Conservation (phyloP, 2,888 invertebrate species). For the Chrysomela aeneicollis region DNA sequence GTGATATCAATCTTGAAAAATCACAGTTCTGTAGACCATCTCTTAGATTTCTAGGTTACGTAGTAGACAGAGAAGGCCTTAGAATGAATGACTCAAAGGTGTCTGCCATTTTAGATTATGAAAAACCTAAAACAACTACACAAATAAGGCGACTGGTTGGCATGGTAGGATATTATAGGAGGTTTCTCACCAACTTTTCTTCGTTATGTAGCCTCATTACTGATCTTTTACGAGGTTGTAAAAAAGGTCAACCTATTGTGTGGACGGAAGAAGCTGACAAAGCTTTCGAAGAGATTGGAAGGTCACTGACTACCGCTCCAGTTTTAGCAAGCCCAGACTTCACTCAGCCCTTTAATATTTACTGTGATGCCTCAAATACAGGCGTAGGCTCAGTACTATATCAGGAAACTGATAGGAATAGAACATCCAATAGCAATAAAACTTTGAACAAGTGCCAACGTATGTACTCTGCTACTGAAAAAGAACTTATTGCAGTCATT, state of each 20-base stretch:
- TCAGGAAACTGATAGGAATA: too few relatives aligned
- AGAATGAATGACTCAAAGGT: too few relatives aligned
- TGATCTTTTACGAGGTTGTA: slow-evolving; percentile 28
- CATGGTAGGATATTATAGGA: too few relatives aligned
- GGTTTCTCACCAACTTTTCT: slow-evolving; percentile 29
- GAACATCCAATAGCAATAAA: too few relatives aligned
- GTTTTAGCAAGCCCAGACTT: slow-evolving; percentile 36
- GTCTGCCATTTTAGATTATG: slow-evolving; percentile 21
- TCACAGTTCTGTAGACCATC: too few relatives aligned
- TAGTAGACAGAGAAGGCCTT: too few relatives aligned
- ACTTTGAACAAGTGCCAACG: too few relatives aligned
- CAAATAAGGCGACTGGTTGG: slow-evolving; percentile 26
- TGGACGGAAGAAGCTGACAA: too few relatives aligned
- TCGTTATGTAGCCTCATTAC: slow-evolving; percentile 30
- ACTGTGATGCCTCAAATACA: slow-evolving; percentile 37
- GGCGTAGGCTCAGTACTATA: slow-evolving; percentile 35
- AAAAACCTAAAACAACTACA: slow-evolving; percentile 19
- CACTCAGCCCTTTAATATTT: slow-evolving; percentile 29
- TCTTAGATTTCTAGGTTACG: too few relatives aligned
- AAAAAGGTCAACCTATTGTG: slow-evolving; percentile 33
- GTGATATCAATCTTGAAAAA: too few relatives aligned
- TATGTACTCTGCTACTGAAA: slow-evolving; percentile 38
- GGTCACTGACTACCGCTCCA: too few relatives aligned
- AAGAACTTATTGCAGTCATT: too few relatives aligned
- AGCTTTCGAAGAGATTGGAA: slow-evolving; percentile 35